Conservation (phyloP, 2,113 vertebrate species). For the Gadus macrocephalus region DNA sequence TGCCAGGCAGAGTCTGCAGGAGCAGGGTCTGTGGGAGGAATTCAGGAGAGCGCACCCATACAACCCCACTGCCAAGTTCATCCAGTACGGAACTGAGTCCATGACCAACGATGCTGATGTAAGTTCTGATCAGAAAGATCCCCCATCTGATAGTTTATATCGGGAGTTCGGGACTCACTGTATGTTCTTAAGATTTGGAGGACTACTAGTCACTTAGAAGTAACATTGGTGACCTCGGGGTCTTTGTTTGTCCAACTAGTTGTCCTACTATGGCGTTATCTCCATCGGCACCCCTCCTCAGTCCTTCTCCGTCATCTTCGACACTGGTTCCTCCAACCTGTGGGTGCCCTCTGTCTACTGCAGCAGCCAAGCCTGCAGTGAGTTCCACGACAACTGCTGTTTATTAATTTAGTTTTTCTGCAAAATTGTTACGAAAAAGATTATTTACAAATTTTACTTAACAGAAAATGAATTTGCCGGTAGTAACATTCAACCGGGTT, state of each 20-base stretch:
- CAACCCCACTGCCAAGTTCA: slow-evolving; percentile 51
- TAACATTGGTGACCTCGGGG: neutral
- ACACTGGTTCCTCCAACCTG: slow-evolving; percentile 69
- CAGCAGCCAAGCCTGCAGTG: slow-evolving; percentile 58
- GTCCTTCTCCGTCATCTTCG: slow-evolving; percentile 67
- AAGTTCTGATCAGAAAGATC: slow-evolving; percentile 40
- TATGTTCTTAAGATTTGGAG: neutral
- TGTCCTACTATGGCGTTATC: slow-evolving; percentile 65
- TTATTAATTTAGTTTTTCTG: too few species aligned
- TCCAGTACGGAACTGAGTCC: slow-evolving; percentile 35
- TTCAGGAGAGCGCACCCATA: slow-evolving; percentile 43
- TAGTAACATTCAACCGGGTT: too few species aligned
- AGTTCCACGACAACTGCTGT: slow-evolving; percentile 23
- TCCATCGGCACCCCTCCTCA: slow-evolving; percentile 67
- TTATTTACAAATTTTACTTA: neutral
- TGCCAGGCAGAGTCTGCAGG: slow-evolving; percentile 58
- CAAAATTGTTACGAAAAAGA: neutral
- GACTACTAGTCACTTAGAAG: too few species aligned
- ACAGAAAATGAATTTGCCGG: too few species aligned
- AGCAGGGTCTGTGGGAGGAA: slow-evolving; percentile 64
- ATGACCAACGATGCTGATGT: slow-evolving; percentile 69
- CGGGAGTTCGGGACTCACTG: too few species aligned
- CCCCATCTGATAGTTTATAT: too few species aligned
- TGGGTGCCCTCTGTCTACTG: slow-evolving; percentile 68
- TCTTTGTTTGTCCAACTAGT: slow-evolving; percentile 26